Base-by-base conservation (phyloP, 2,888 invertebrate species). In the Hypomecis punctinalis region DNA sequence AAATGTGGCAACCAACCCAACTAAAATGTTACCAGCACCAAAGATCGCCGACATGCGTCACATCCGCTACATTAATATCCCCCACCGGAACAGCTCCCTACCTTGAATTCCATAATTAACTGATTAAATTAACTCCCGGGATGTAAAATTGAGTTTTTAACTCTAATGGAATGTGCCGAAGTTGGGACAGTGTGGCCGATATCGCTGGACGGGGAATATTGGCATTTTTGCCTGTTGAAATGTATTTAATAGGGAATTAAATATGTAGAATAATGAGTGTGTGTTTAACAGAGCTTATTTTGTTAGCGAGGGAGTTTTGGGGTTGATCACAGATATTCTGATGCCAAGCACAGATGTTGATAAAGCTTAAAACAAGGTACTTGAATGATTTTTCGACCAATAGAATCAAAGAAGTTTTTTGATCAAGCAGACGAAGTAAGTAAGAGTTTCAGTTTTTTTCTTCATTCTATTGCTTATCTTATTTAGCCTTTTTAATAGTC, bases 81-180 rank as follows among this genome's bases (percentile, higher is more conserved):
- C 70, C 82, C 71, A 79, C 70, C 81, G 83, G 84, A 85, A 71
- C 13, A 7, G 10, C 86, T 37, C 85, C 80, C 80, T 84, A 82
- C 88, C 88, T 85, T 85, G 82, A 84, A 88, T 86, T 80, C 80
- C 78, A 80, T 81, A 84, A 85, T 85, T 84, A 84, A 79, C 76
- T 80, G 74, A 81, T 79, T 78, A 76, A 80, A 82, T 83, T 84
- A 82, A 70, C 70, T 64, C 67, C 56, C 62, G 70, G 72, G 68
- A 73, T 72, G 74, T 66, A 66, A 70, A 67, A 70, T 74, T 72
- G 70, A 67, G 73, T 74, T 70, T 68, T 71, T 65, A 65, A 68
- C 70, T 70, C 52, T 62, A 60, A 64, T 66, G 70, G 70, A 66
- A 72, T 68, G 70, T 65, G 62, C 49, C 11, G 48, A 54, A 64